Conservation (phyloP, 2,888 invertebrate species). For the Pantelozetes paolii region DNA sequence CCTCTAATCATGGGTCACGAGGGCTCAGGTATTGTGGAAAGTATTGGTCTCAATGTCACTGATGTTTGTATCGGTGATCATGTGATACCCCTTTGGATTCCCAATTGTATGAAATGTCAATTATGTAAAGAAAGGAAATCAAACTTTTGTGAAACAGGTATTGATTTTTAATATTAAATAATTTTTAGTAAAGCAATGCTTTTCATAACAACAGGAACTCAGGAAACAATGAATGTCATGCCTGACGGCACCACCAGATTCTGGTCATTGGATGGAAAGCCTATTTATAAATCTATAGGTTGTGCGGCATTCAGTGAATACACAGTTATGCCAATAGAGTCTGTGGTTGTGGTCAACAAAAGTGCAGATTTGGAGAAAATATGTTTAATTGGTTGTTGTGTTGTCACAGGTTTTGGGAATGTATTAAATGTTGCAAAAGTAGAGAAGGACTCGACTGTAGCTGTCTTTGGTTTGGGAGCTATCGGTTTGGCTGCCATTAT, state of each 20-base stretch:
- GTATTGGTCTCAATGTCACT: constrained; percentile 85
- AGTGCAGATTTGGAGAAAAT: constrained; percentile 78
- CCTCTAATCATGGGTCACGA: constrained; percentile 94
- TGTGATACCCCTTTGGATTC: constrained; percentile 93
- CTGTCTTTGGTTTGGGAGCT: constrained; percentile 88
- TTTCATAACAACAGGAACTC: constrained; percentile 59
- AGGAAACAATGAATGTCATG: constrained; percentile 57
- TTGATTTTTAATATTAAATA: constrained; percentile 56
- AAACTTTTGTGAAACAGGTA: constrained; percentile 68
- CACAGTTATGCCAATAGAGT: constrained; percentile 89
- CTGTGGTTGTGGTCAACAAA: constrained; percentile 76
- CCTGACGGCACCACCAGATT: constrained; percentile 86
- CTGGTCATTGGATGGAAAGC: constrained; percentile 66
- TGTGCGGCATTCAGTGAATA: constrained; percentile 87
- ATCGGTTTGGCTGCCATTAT: constrained; percentile 84
- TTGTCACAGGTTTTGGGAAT: constrained; percentile 88
- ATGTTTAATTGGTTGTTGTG: constrained; percentile 82
- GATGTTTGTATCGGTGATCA: constrained; percentile 82
- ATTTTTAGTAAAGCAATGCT: constrained; percentile 69
- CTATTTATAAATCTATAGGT: constrained; percentile 62
- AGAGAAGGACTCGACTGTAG: constrained; percentile 76
- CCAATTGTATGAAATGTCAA: constrained; percentile 93
- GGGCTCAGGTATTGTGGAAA: constrained; percentile 91
- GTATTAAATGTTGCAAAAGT: constrained; percentile 88
- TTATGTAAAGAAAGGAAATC: constrained; percentile 93